Evolutionary conservation across 2,797 vertebrate species (phyloP).

Genomic region (Cyprinodon diabolis): DNA sequence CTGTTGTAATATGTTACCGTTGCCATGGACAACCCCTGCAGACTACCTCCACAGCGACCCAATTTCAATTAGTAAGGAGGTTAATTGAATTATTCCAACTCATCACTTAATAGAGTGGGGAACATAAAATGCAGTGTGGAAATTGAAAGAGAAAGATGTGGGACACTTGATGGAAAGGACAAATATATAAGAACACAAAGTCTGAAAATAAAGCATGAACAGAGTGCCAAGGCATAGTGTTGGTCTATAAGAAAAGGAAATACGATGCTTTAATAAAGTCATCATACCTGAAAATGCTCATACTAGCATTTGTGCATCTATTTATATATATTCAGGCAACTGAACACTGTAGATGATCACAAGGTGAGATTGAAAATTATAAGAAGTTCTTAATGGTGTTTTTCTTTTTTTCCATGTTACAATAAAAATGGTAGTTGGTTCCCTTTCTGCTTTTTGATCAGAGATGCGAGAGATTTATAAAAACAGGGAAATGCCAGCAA

Average conservation of each 20-base stretch:
- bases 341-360: slow-evolving; percentile 55
- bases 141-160: not conserved
- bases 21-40: slow-evolving; percentile 58
- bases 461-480: slow-evolving; percentile 16
- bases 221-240: slow-evolving; percentile 22
- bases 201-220: slow-evolving; percentile 26
- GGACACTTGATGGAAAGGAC: slow-evolving; percentile 7
- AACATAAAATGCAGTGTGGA: slow-evolving; percentile 8
- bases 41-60: slow-evolving; percentile 5
- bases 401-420: not conserved
- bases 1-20: slow-evolving; percentile 71
- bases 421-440: slow-evolving; percentile 63
- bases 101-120: slow-evolving; percentile 43
- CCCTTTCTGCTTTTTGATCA: slow-evolving; percentile 32
- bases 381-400: not conserved
- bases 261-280: slow-evolving; percentile 27
- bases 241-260: slow-evolving; percentile 18
- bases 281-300: slow-evolving; percentile 13
- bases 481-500: slow-evolving; percentile 14
- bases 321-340: slow-evolving; percentile 27
- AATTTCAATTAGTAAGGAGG: slow-evolving; percentile 56
- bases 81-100: slow-evolving; percentile 76
- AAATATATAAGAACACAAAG: slow-evolving; percentile 21
- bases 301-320: slow-evolving; percentile 18
- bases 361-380: slow-evolving; percentile 29